Evolutionary conservation across 2,888 invertebrate species (phyloP).

Genomic region (Boloria euphrosyne): DNA sequence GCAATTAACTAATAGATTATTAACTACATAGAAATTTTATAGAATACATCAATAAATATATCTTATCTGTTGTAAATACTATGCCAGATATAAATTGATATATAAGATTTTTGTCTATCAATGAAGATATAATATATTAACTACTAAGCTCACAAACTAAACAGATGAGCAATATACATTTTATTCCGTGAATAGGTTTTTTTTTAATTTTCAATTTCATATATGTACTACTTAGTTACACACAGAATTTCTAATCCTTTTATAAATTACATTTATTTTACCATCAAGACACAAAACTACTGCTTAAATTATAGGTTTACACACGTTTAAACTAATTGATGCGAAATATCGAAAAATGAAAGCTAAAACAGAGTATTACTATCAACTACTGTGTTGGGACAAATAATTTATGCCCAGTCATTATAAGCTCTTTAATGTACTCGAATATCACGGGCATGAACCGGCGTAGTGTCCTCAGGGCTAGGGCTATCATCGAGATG

Average conservation of each 20-base stretch:
- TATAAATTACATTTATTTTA: slow-evolving; percentile 3
- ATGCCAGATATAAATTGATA: too few relatives aligned
- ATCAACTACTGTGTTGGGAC: background rate
- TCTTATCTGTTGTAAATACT: too few relatives aligned
- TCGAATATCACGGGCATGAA: slow-evolving; percentile 81
- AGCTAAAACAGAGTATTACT: background rate
- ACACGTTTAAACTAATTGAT: background rate
- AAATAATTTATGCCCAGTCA: background rate
- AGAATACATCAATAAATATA: too few relatives aligned
- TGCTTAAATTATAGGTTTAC: background rate
- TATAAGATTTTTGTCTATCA: too few relatives aligned
- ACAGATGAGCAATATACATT: too few relatives aligned
- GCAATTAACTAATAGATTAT: too few relatives aligned
- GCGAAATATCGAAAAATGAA: background rate
- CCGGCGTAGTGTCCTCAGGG: slow-evolving; percentile 86
- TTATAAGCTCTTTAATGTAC: slow-evolving; percentile 65
- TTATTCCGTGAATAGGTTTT: too few relatives aligned
- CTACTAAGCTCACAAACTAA: too few relatives aligned
- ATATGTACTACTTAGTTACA: slow-evolving; percentile 7
- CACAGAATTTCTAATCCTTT: slow-evolving; percentile 6
- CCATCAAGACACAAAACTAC: slow-evolving; percentile 10
- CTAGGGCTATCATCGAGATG: slow-evolving; percentile 86
- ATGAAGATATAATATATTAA: too few relatives aligned
- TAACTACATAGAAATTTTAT: too few relatives aligned
- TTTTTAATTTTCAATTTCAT: background rate